Percentiles rank a stretch among this genome's conserved stretches.
Evolutionary conservation across 2,797 vertebrate species (phyloP).

Genomic region (Pempheris klunzingeri): DNA sequence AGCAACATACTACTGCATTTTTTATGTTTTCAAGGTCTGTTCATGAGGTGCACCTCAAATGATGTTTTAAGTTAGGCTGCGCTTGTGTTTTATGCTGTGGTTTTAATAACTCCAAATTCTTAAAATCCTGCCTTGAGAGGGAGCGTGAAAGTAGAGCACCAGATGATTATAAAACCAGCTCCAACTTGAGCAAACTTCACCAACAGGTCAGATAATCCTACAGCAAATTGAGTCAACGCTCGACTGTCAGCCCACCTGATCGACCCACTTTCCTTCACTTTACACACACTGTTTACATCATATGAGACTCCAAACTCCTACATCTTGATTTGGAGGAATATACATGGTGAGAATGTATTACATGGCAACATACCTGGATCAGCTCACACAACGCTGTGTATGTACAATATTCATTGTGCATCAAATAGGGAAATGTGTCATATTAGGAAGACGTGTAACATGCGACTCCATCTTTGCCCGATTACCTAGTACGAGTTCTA

Average conservation of each 20-base stretch:
- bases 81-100: constrained; percentile 15
- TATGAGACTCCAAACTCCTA: not conserved
- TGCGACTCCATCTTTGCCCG: not conserved
- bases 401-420: not conserved
- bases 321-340: not conserved
- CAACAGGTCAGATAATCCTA: not conserved
- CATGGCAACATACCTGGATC: not conserved
- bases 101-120: not conserved
- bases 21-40: constrained; percentile 3
- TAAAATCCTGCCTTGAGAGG: not conserved
- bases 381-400: not conserved
- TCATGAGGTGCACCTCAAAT: not conserved
- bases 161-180: not conserved
- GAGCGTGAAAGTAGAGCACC: constrained; percentile 1
- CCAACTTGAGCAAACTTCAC: not conserved
- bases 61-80: not conserved
- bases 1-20: not conserved
- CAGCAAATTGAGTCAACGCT: not conserved
- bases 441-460: not conserved
- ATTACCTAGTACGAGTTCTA: not conserved
- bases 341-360: not conserved
- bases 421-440: no score
- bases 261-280: not conserved
- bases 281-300: not conserved
- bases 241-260: not conserved